Base-by-base conservation (phyloP, 2,797 vertebrate species). In the Amazonetta brasiliensis region DNA sequence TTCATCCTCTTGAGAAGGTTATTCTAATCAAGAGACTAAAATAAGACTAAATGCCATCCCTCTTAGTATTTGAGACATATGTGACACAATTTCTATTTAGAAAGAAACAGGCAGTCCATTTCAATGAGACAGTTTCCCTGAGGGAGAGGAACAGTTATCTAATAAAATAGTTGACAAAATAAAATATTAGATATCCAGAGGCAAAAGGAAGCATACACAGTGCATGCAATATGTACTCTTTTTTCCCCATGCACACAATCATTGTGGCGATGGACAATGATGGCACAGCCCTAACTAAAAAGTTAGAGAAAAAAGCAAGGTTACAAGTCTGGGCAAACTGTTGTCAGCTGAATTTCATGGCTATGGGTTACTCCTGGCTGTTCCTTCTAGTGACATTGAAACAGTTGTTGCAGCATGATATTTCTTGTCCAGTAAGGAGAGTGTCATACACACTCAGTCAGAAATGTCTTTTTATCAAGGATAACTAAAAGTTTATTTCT, bases 1-100 rank as follows among this genome's bases (percentile, higher is more conserved):
- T 87, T 91, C 62, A 63, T 78, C 26, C 23, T 87, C 91, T 62
- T 75, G 66, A 95, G 83, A 87, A 86, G 37, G 75, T 89, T 94
- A 68, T 63, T 80, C 58, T 91, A 41, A 84, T 76, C 69, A 78
- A 73, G 44, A 59, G 54, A 44, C 25, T 62, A 11, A 46, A 94
- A 84, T 39, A 74, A 81, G 66, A 81, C 33, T 84, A 88, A 92
- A 91, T 73, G 46, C 8, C n/a, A 41, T 46, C 31, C 54, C 10
- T 67, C 22, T 62, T 37, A 67, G 77, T n/a, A 11, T 79, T 84
- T 79, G 39, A 88, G 71, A 75, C 39, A 33, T 63, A 76, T 41
- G 56, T 63, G 77, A 90, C 63, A 91, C 11, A 76, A 88, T 94
- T 86, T 79, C 71, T 88, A 31, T 31, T 91, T 63, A 75, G 50